A percentile compares a stretch with the other conserved stretches of the same genome.
phyloP scores from a whole-genome alignment of 2,888 invertebrate genomes.

The Meteorus cinctellus region DNA sequence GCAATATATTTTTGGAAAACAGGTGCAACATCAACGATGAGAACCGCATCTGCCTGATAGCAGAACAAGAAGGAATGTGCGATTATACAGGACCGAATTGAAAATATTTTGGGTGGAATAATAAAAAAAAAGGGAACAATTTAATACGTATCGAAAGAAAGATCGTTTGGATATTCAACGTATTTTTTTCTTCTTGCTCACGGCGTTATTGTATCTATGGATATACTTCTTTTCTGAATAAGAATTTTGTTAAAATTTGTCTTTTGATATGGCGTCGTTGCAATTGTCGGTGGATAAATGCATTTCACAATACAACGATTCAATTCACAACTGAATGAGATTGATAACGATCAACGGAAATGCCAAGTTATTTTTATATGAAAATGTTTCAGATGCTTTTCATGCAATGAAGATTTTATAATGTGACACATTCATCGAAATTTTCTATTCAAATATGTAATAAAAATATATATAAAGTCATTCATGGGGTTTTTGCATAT shows the following conservation, averaged over 20 bases:
- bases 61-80: not conserved
- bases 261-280: not conserved
- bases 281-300: not conserved
- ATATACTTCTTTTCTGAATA: not conserved
- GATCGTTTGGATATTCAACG: not conserved
- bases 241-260: not conserved
- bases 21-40: constrained; percentile 18
- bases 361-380: not conserved
- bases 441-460: not conserved
- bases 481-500: too few relatives aligned
- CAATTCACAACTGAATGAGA: not conserved
- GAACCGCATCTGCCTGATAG: constrained; percentile 34
- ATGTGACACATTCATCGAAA: not conserved
- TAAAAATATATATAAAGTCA: not conserved
- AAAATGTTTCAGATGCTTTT: not conserved
- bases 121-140: too few relatives aligned
- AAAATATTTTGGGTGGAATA: not conserved
- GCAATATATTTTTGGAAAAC: constrained; percentile 9
- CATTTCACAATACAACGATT: not conserved
- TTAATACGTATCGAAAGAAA: not conserved
- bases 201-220: not conserved
- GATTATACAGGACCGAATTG: constrained; percentile 4
- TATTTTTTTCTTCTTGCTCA: not conserved
- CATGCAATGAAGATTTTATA: not conserved
- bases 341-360: constrained; percentile 21